Conservation (phyloP, 2,113 vertebrate genomes). For the Tupaia chinensis region DNA sequence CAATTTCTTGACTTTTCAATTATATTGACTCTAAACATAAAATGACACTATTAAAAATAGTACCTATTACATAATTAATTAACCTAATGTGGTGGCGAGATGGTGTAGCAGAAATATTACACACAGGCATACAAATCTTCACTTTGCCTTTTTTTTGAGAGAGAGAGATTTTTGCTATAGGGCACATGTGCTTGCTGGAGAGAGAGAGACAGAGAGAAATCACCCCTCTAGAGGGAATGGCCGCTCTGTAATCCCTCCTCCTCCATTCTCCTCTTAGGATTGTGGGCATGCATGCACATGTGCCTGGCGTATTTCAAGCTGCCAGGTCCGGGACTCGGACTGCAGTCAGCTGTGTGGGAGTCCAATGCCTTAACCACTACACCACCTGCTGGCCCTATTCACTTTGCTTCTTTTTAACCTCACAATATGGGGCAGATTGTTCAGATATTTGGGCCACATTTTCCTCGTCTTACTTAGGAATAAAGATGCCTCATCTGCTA, state of each 20-base stretch:
- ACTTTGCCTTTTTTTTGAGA: conserved; percentile 23
- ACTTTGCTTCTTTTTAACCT: conserved; percentile 25
- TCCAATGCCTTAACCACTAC: too few relatives aligned
- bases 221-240: too few relatives aligned
- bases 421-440: not conserved
- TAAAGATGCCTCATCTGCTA: not conserved
- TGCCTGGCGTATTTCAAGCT: too few relatives aligned
- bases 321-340: too few relatives aligned
- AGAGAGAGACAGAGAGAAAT: too few relatives aligned
- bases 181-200: too few relatives aligned
- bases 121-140: not conserved
- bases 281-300: too few relatives aligned
- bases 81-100: not conserved
- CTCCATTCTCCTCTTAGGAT: too few relatives aligned
- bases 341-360: too few relatives aligned
- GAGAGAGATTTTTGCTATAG: too few relatives aligned
- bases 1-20: conserved; percentile 8
- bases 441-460: not conserved
- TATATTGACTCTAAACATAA: conserved; percentile 26
- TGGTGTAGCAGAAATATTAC: not conserved
- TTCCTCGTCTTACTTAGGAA: conserved; percentile 29
- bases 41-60: not conserved
- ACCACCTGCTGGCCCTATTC: not conserved
- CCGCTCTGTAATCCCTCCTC: too few relatives aligned
- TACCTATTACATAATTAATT: not conserved